Evolutionary conservation across 2,797 vertebrate species (phyloP), one percentile per base, ranked within the genome.

Genomic region (Holocentrus rufus): DNA sequence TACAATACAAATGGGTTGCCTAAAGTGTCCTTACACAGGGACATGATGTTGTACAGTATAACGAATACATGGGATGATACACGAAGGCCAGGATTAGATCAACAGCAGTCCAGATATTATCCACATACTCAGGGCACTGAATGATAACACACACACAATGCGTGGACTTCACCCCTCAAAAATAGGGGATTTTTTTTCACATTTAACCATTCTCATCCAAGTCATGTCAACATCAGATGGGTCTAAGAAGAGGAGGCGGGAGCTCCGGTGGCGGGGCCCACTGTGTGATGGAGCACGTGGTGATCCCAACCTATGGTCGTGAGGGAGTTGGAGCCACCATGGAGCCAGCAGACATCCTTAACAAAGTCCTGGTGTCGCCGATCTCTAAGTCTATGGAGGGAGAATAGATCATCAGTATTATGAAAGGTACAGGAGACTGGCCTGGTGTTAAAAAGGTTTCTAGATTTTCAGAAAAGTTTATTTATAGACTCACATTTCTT

Each of bases 291-390:
- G 59, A 98, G 91, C 81, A 99, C 97, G 58, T 96, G 95, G 80
- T 99, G 98, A 88, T 99, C 98, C 97, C 98, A 99, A 69, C 97
- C 97, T 23, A 96, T 94, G 0, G 97, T 98, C 0, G 96, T 98
- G 69, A 99, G 92, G 20, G 92, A 91, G 78, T 91, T 88, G 13
- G 95, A 90, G 36, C 92, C 94, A 22, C 91, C 91, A 0, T 95
- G 96, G 61, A 92, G 95, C 98, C 97, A 99, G 0, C 94, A 94
- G 27, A 96, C 94, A 25, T 95, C 95, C 72, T 91, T 95, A 46
- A 97, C 95, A 80, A 97, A 98, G 89, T 99, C 98, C 88, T 92
- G 94, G 85, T 99, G 97, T 52, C 92, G 93, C 30, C 84, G 86
- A 89, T 94, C 93, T 90, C 95, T 92, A 82, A 95, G 94, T 81